Evolutionary conservation across 2,888 invertebrate species (phyloP).

Genomic region (Agriopis marginaria): DNA sequence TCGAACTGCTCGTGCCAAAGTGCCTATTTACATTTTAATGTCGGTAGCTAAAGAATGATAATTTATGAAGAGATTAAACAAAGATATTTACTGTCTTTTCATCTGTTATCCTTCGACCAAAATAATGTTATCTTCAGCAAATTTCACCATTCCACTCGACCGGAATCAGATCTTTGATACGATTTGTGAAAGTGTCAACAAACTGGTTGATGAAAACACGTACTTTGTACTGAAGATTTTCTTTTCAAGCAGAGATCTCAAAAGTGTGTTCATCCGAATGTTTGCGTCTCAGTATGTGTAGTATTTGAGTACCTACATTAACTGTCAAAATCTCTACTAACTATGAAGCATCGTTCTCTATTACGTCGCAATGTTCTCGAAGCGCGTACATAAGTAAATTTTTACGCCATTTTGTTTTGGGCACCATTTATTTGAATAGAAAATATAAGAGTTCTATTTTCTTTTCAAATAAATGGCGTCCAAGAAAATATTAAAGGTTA

Average conservation of each 20-base stretch:
- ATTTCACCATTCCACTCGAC: slow-evolving; percentile 12
- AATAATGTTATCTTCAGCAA: slow-evolving; percentile 23
- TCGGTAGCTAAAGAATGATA: slow-evolving; percentile 35
- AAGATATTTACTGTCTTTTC: slow-evolving; percentile 34
- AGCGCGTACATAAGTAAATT: too few species aligned
- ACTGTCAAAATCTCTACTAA: too few species aligned
- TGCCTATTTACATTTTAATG: slow-evolving; percentile 38
- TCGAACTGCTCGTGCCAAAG: slow-evolving; percentile 30
- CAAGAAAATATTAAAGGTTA: slow-evolving; percentile 7
- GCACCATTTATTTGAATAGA: too few species aligned
- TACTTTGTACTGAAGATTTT: slow-evolving; percentile 4
- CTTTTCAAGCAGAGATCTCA: not conserved
- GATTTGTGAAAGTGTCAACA: slow-evolving; percentile 13
- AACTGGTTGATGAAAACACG: slow-evolving; percentile 10
- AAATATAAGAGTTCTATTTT: slow-evolving; percentile 1
- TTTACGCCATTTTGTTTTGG: too few species aligned
- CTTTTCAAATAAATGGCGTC: slow-evolving; percentile 7
- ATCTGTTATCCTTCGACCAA: too few species aligned
- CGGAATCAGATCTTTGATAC: slow-evolving; percentile 14
- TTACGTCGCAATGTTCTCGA: too few species aligned
- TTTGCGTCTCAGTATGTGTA: too few species aligned
- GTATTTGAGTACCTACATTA: too few species aligned
- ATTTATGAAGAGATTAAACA: slow-evolving; percentile 38
- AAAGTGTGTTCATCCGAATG: too few species aligned
- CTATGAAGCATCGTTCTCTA: too few species aligned